A percentile compares a stretch with the other conserved stretches of the same genome.
Evolutionary conservation across 2,113 vertebrate genomes (phyloP).

Genomic region (Astur gentilis): DNA sequence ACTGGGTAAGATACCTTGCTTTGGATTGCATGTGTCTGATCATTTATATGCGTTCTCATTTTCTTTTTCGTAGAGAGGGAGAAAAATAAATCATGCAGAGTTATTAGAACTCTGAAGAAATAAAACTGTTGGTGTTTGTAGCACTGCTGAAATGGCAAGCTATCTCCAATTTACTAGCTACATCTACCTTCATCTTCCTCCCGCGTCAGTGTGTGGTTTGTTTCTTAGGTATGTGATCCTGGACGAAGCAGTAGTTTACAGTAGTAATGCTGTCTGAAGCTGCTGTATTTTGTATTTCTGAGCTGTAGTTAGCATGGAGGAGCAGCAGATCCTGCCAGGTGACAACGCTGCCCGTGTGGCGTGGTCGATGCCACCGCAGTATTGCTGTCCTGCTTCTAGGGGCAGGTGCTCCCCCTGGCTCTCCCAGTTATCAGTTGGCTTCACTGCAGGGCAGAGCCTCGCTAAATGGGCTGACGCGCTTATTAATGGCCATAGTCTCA

Average conservation of each 20-base stretch:
- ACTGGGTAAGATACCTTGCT: too few relatives aligned
- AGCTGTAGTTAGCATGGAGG: not conserved
- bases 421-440: not conserved
- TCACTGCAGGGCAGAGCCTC: not conserved
- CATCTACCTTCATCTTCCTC: not conserved
- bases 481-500: not conserved
- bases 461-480: fast-evolving
- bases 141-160: not conserved
- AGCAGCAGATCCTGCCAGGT: not conserved
- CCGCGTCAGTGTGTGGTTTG: too few relatives aligned
- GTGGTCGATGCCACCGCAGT: not conserved
- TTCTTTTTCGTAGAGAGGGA: not conserved
- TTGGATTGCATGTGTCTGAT: not conserved
- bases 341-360: fast-evolving
- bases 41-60: fast-evolving
- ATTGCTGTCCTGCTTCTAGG: not conserved
- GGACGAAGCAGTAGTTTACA: not conserved
- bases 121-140: not conserved
- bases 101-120: not conserved
- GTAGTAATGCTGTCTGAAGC: not conserved
- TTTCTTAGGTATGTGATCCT: not conserved
- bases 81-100: not conserved
- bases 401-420: not conserved
- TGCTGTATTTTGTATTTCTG: not conserved
- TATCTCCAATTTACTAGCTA: not conserved